Base-by-base conservation (phyloP, 1,140 invertebrate genomes). In the Halyomorpha halys region DNA sequence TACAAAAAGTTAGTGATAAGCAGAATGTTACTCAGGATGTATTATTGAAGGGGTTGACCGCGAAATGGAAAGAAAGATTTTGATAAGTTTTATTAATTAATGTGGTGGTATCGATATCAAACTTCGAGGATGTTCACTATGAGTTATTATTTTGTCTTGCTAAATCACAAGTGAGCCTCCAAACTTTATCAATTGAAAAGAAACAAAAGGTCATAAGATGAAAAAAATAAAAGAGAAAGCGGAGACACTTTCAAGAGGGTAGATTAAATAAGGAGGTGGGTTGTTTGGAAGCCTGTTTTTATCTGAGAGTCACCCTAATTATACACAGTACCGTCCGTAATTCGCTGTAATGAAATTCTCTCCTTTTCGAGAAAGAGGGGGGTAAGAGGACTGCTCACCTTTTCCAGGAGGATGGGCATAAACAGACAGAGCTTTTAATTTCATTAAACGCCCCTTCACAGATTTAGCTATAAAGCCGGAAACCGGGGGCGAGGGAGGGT, bases 381-480 rank as follows among this genome's bases (percentile, higher is more conserved):
- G 18, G 18, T 39, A 39, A 39, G 53, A 19, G 60, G 60, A 19
- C 45, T 19, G 21, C 62, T 63, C 59, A 34, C 59, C 59, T 60
- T 60, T 60, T 60, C 59, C 59, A 18, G n/a, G 25, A 14, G n/a
- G 51, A 53, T 53, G 62, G 39, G 62, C 61, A 53, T 63, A 63
- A 63, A 63, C 62, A 53, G 30, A 39, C 30, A 49, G 62, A 27
- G 23, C 39, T 27, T 63, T 63, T 63, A 63, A 63, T 63, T 63
- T 63, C 62, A 63, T 63, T 63, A 63, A 47, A 61, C 53, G 59
- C 59, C 59, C 39, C 59, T 44, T 60, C 59, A 44, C 59, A 60
- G 59, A 60, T 60, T 60, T 60, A 60, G 44, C 59, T 16, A 16
- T n/a, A n/a, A 44, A 60, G 30, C 59, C 30, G 59, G 59, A 39